Evolutionary conservation across 2,888 invertebrate species (phyloP).

Genomic region (Ectobius pallidus): DNA sequence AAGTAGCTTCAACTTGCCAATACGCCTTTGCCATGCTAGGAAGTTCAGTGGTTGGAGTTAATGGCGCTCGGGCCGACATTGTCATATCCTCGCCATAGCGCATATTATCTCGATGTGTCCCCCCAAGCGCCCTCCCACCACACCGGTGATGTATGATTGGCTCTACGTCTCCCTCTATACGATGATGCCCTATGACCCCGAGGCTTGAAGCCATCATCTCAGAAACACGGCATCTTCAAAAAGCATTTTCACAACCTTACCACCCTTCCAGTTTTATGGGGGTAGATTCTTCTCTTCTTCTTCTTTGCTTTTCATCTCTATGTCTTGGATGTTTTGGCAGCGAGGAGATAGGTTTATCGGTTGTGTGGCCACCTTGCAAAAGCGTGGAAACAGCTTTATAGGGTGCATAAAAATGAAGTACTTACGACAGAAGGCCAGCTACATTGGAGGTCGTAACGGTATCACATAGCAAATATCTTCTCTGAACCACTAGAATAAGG

Average conservation of each 20-base stretch:
- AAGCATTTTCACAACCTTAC: slow-evolving; percentile 29
- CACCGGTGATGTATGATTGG: slow-evolving; percentile 7
- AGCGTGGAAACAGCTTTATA: slow-evolving; percentile 17
- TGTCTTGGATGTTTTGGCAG: slow-evolving; percentile 2
- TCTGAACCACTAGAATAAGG: background rate
- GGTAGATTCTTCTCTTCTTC: slow-evolving; percentile 7
- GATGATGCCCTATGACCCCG: slow-evolving; percentile 14
- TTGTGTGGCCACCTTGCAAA: slow-evolving; percentile 7
- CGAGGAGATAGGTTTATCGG: slow-evolving; percentile 10
- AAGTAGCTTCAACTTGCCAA: no score
- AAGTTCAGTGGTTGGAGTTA: slow-evolving; percentile 6
- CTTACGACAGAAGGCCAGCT: slow-evolving; percentile 5
- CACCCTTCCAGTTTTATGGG: slow-evolving; percentile 12
- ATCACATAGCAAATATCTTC: background rate
- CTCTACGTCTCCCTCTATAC: background rate
- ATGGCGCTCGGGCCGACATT: background rate
- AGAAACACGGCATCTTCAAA: slow-evolving; percentile 17
- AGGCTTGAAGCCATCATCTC: slow-evolving; percentile 26
- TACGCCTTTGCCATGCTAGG: background rate
- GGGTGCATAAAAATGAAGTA: slow-evolving; percentile 22
- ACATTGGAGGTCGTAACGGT: background rate
- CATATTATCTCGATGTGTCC: slow-evolving; percentile 16
- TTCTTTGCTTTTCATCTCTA: slow-evolving; percentile 13
- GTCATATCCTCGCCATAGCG: slow-evolving; percentile 16
- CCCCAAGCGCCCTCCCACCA: background rate